A percentile compares a stretch with the other conserved stretches of the same genome.
Conservation (phyloP, 2,797 vertebrate species). For the Allobates femoralis region DNA sequence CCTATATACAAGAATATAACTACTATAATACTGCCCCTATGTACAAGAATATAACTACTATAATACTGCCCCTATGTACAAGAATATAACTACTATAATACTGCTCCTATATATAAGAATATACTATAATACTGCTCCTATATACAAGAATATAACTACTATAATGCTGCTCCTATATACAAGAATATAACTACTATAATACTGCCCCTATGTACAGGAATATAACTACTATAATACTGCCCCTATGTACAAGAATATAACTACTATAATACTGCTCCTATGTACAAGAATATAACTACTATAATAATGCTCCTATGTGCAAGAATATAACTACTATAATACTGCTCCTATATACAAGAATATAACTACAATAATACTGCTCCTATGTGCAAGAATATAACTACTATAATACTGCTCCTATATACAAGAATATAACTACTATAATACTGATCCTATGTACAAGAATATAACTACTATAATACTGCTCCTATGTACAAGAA, state of each 20-base stretch:
- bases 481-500: not conserved
- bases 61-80: conserved; percentile 12
- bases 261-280: conserved; percentile 5
- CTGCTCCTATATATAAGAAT: conserved; percentile 4
- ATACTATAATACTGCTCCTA: conserved; percentile 26
- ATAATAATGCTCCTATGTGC: not conserved
- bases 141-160: conserved; percentile 19
- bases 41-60: too few relatives aligned
- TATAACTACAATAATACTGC: conserved; percentile 16
- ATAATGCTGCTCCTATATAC: conserved; percentile 16
- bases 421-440: conserved; percentile 7
- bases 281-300: not conserved
- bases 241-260: conserved; percentile 2
- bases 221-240: conserved; percentile 22
- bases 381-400: not conserved
- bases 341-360: not conserved
- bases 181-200: conserved; percentile 19
- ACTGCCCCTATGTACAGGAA: not conserved
- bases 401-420: conserved; percentile 10
- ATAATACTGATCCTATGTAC: conserved; percentile 2
- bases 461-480: conserved; percentile 17
- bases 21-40: conserved; percentile 13
- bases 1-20: conserved; percentile 1
- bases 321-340: not conserved
- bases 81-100: conserved; percentile 23